These are phyloP conservation scores for Drosophila phalerata DNA, from an alignment of 2,888 invertebrate genomes.

Conservation along the genomic window DNA sequence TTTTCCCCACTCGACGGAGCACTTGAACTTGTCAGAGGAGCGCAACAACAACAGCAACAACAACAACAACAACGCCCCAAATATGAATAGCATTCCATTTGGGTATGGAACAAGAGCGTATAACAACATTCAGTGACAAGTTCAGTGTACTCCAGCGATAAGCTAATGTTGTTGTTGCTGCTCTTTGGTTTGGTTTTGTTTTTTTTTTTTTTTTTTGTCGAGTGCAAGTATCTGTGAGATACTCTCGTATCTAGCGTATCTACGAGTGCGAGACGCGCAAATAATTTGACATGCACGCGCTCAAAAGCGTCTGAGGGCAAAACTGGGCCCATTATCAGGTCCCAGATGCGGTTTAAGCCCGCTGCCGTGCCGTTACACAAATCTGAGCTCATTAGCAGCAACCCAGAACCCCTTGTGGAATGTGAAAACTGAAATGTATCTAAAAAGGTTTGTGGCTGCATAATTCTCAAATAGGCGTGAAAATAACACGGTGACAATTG, in stretches of 20 bases:
- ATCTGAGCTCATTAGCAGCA: constrained; percentile 67
- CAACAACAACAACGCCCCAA: constrained; percentile 65
- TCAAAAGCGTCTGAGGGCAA: constrained; percentile 4
- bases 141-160: constrained; percentile 73
- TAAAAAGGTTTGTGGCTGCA: constrained; percentile 46
- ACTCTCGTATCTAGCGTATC: constrained; percentile 21
- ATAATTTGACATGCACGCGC: constrained; percentile 43
- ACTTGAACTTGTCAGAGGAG: constrained; percentile 65
- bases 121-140: constrained; percentile 42
- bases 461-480: constrained; percentile 71
- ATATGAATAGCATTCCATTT: constrained; percentile 41
- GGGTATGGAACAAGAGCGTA: constrained; percentile 26
- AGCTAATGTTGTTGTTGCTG: constrained; percentile 40
- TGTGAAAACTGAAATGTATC: constrained; percentile 15
- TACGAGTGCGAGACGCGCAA: constrained; percentile 28
- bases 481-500: constrained; percentile 55
- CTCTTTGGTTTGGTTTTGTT: neutral
- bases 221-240: constrained; percentile 34
- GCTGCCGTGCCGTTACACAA: constrained; percentile 69
- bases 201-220: neutral
- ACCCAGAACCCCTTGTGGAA: constrained; percentile 36
- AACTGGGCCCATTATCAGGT: constrained; percentile 16
- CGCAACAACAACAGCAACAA: constrained; percentile 21
- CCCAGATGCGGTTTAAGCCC: constrained; percentile 50
- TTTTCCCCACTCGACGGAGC: constrained; percentile 7